Base-by-base conservation (phyloP, 2,888 invertebrate species). In the Trissoscelio sp. region DNA sequence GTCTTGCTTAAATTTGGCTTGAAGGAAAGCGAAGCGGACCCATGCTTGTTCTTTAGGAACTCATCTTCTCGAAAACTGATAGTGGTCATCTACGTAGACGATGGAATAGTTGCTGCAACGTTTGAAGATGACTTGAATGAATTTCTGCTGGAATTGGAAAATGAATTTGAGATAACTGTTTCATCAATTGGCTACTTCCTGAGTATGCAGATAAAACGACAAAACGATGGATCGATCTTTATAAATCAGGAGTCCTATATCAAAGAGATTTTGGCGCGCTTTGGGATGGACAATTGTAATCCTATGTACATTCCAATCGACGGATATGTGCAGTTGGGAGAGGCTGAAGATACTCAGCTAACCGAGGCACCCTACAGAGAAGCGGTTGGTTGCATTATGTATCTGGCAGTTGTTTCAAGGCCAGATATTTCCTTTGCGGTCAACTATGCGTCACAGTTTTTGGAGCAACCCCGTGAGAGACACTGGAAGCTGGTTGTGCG, bases 41-140 rank as follows among this genome's bases (percentile, higher is more conserved):
- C 55, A 9, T 70, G 58, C 9, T 16, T 70, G 5, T 70, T 70
- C 22, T 57, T 18, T n/a, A n/a, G 16, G 2, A 20, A 11, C 6
- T n/a, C 34, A 6, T 4, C 1, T 16, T 5, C 12, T 0, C 3
- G 6, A 1, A 77, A 67, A 22, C 14, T 77, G 20, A 14, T 82
- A 9, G 74, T 82, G 1, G 66, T 74, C 3, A 5, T 82, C 1
- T 82, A 82, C 31, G 78, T 79, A 0, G 81, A 84, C 16, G 81
- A 83, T 37, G 81, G 77, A 20, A n/a, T 83, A 7, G 55, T 81
- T 18, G 48, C 78, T 16, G 77, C 81, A 11, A 64, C 74, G 12
- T 60, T 55, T 7, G n/a, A 67, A 22, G 12, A 42, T 4, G 42
- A 20, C 1, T 69, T 77, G 1, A 48, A 70, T 9, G 48, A 69